Conservation (phyloP, 2,888 invertebrate genomes). For the Noctua comes region DNA sequence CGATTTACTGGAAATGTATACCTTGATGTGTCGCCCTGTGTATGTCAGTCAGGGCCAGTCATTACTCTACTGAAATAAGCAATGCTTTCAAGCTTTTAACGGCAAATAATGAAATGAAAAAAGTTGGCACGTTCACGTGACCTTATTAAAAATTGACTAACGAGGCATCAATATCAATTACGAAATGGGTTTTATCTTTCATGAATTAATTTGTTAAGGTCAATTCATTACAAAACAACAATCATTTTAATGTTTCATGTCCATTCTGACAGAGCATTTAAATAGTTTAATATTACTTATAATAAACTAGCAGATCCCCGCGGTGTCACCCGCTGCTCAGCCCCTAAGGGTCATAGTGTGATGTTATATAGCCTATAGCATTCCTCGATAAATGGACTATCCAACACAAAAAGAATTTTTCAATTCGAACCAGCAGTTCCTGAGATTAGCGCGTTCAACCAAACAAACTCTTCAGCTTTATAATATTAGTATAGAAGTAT, state of each 20-base stretch:
- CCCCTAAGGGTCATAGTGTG: too few species aligned
- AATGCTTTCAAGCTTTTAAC: constrained; percentile 1
- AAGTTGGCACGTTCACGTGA: background rate
- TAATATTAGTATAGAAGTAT: too few species aligned
- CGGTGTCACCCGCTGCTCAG: too few species aligned
- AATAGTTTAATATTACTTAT: background rate
- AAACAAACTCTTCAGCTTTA: too few species aligned
- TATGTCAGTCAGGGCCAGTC: background rate
- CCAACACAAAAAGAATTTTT: too few species aligned
- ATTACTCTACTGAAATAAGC: background rate
- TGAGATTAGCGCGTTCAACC: too few species aligned
- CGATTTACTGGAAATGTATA: too few species aligned
- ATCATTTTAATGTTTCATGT: constrained; percentile 3
- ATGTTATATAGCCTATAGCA: too few species aligned
- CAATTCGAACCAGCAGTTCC: too few species aligned
- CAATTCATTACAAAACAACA: constrained; percentile 39
- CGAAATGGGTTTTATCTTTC: constrained; percentile 31
- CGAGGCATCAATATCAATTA: constrained; percentile 15
- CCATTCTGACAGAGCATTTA: constrained; percentile 3
- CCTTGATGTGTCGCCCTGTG: too few species aligned
- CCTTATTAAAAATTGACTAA: constrained; percentile 1
- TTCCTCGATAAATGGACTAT: too few species aligned
- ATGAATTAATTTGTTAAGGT: constrained; percentile 19
- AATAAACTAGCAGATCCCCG: too few species aligned
- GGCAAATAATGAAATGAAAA: background rate